Conservation (phyloP, 2,797 vertebrate species). For the Gallinago nigripennis region DNA sequence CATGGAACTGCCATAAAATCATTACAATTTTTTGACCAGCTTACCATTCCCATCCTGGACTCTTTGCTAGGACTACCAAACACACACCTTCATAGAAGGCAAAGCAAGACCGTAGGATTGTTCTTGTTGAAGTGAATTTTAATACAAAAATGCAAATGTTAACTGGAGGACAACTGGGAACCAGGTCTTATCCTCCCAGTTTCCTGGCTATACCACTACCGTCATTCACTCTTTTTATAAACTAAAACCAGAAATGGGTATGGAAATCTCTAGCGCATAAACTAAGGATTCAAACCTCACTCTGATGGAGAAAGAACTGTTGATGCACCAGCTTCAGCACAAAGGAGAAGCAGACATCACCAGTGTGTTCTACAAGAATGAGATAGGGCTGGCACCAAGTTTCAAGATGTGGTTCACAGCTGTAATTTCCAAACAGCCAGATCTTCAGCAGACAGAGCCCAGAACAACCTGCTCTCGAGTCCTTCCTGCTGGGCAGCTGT, state of each 20-base stretch:
- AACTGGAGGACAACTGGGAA: not conserved
- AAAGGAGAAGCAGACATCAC: not conserved
- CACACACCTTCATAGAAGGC: not conserved
- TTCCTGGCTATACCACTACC: not conserved
- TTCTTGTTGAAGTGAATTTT: not conserved
- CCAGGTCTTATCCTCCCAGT: not conserved
- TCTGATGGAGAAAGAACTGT: not conserved
- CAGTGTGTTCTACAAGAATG: not conserved
- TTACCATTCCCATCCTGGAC: not conserved
- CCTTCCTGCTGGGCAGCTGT: not conserved
- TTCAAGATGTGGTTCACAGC: not conserved
- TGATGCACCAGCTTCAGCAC: not conserved
- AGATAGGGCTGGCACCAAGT: not conserved
- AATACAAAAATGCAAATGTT: not conserved
- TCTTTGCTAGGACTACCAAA: not conserved
- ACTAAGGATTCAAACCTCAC: not conserved
- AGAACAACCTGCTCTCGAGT: not conserved
- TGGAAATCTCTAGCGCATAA: not conserved
- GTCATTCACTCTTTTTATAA: not conserved
- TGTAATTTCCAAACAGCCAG: not conserved
- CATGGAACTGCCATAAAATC: not conserved
- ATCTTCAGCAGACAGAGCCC: not conserved
- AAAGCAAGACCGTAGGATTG: not conserved
- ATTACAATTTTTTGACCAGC: not conserved
- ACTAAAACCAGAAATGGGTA: not conserved